Evolutionary conservation across 2,113 vertebrate species (phyloP).

Genomic region (Gyps fulvus): DNA sequence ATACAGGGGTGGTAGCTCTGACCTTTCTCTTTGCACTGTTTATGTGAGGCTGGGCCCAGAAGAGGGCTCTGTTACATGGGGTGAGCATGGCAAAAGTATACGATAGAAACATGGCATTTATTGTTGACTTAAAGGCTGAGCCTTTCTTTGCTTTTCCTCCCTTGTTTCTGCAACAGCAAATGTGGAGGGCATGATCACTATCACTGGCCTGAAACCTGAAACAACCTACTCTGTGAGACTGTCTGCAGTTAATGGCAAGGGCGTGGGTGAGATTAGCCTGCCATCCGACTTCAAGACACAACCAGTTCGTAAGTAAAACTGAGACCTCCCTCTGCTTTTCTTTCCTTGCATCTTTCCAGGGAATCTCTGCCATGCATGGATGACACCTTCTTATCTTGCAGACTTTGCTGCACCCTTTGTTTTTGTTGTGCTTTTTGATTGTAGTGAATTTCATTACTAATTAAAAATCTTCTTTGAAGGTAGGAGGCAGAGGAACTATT

Average conservation of each 20-base stretch:
- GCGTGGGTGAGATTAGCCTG: conserved; percentile 86
- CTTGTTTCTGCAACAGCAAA: conserved; percentile 55
- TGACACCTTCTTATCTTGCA: not conserved
- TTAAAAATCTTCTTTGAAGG: not conserved
- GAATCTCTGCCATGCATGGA: not conserved
- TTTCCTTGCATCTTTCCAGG: not conserved
- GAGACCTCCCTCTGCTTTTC: not conserved
- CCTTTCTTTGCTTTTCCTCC: not conserved
- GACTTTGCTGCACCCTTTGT: not conserved
- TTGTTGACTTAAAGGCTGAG: not conserved
- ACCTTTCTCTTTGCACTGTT: not conserved
- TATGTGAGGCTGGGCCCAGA: not conserved
- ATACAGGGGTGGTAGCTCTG: not conserved
- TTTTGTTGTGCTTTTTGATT: not conserved
- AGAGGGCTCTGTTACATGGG: not conserved
- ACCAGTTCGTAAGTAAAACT: conserved; percentile 91
- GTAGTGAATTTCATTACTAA: not conserved
- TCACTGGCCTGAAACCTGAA: conserved; percentile 88
- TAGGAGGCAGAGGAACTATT: not conserved
- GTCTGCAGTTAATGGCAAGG: conserved; percentile 94
- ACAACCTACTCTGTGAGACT: conserved; percentile 86
- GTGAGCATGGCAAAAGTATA: not conserved
- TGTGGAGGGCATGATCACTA: conserved; percentile 77
- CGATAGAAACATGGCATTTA: fast-evolving
- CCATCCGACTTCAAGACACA: conserved; percentile 86